Conservation (phyloP, 2,888 invertebrate species). For the Elegia similella region DNA sequence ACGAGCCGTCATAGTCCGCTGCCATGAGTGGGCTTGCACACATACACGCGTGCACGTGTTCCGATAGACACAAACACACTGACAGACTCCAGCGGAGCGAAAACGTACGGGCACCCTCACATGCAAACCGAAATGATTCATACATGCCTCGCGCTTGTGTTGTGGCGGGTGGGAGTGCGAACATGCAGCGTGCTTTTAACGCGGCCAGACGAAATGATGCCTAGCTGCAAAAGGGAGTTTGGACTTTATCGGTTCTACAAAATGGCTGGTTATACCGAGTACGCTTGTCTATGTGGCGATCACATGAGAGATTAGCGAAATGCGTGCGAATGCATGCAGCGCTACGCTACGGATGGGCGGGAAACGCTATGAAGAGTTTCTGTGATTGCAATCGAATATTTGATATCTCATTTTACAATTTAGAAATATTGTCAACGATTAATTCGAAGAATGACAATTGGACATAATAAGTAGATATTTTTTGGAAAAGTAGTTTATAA, state of each 20-base stretch:
- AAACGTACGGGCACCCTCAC: slow-evolving; percentile 67
- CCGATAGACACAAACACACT: slow-evolving; percentile 74
- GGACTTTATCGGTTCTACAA: slow-evolving; percentile 70
- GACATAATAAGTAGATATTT: too few species aligned
- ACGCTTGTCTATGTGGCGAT: slow-evolving; percentile 71
- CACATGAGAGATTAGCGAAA: slow-evolving; percentile 76
- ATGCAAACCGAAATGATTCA: slow-evolving; percentile 62
- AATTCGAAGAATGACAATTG: too few species aligned
- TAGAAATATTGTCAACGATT: neutral
- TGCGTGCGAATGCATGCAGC: slow-evolving; percentile 77
- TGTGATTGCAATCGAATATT: slow-evolving; percentile 47
- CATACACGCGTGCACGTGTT: slow-evolving; percentile 63
- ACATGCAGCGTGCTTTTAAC: slow-evolving; percentile 79
- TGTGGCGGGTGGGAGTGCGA: slow-evolving; percentile 78
- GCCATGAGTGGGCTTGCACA: slow-evolving; percentile 78
- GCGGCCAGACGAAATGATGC: slow-evolving; percentile 78
- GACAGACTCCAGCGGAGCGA: slow-evolving; percentile 72
- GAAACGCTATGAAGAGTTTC: slow-evolving; percentile 59
- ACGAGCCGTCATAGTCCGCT: slow-evolving; percentile 82
- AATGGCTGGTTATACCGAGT: slow-evolving; percentile 67
- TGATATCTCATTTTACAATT: neutral
- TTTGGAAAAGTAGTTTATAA: too few species aligned
- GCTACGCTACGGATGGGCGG: slow-evolving; percentile 68
- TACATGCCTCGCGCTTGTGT: slow-evolving; percentile 68
- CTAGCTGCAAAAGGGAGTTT: slow-evolving; percentile 68